Evolutionary conservation across 2,797 vertebrate genomes (phyloP).

Genomic region (Xenopus petersii): DNA sequence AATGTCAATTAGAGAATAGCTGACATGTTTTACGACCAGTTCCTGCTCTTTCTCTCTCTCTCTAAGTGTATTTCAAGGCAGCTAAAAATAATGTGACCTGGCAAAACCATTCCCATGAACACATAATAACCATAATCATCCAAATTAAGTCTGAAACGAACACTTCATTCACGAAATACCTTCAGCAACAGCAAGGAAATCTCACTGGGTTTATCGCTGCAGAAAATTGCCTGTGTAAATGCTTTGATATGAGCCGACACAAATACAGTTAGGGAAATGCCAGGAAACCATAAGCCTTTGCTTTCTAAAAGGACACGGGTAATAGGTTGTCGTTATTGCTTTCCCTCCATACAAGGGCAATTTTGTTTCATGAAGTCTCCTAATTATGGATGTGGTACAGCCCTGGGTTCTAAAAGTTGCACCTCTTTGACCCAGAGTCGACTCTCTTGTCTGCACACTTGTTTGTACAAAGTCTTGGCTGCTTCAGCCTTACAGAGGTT

Average conservation of each 20-base stretch:
- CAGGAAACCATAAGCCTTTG: not conserved
- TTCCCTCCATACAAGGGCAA: too few relatives aligned
- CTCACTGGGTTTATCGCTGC: not conserved
- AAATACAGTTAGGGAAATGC: not conserved
- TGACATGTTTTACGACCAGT: slow-evolving; percentile 7
- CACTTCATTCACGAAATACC: not conserved
- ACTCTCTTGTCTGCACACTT: too few relatives aligned
- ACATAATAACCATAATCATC: not conserved
- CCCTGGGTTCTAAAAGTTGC: too few relatives aligned
- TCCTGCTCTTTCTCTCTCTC: not conserved
- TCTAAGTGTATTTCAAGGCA: not conserved
- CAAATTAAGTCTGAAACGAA: not conserved
- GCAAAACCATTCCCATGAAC: not conserved
- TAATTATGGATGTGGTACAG: too few relatives aligned
- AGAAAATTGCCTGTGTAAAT: not conserved
- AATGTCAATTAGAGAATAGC: slow-evolving; percentile 17
- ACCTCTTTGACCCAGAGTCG: too few relatives aligned
- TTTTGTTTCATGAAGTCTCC: too few relatives aligned
- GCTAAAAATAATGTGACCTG: not conserved
- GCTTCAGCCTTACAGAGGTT: too few relatives aligned
- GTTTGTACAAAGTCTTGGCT: too few relatives aligned
- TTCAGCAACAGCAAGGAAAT: not conserved
- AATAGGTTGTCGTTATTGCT: too few relatives aligned
- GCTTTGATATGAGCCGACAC: not conserved
- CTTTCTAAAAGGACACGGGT: not conserved